These are phyloP conservation scores for Urosaurus nigricauda DNA, from an alignment of 2,797 vertebrate species.

Conservation along the genomic window DNA sequence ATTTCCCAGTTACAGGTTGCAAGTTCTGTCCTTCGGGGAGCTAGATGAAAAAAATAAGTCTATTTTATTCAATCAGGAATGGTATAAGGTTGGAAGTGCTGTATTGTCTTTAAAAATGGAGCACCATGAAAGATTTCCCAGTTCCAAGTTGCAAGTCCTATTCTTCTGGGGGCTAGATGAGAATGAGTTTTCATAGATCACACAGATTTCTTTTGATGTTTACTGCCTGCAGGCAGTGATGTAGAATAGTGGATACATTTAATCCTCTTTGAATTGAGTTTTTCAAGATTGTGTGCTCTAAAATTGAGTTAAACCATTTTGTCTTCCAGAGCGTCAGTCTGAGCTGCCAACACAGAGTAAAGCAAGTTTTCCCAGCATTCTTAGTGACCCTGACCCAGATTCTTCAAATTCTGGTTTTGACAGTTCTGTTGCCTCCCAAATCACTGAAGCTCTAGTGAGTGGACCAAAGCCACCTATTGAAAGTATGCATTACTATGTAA, in stretches of 20 bases:
- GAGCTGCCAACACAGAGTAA: constrained; percentile 98
- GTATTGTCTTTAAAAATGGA: neutral
- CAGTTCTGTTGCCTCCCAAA: constrained; percentile 97
- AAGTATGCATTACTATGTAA: constrained; percentile 82
- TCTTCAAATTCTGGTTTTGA: constrained; percentile 98
- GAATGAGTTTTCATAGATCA: neutral
- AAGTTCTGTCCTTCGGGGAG: too few species aligned
- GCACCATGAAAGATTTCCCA: neutral
- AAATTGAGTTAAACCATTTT: constrained; percentile 47
- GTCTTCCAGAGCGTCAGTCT: constrained; percentile 91
- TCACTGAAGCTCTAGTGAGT: constrained; percentile 96
- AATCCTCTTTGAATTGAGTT: neutral
- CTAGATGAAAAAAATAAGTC: neutral
- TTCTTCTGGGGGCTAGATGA: neutral
- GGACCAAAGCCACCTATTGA: constrained; percentile 96
- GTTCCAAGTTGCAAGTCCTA: neutral
- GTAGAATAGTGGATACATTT: neutral
- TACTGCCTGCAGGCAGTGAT: neutral
- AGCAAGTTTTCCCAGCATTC: constrained; percentile 96
- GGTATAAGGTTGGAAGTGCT: neutral
- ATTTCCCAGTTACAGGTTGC: neutral
- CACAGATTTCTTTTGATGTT: neutral
- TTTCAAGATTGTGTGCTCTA: neutral
- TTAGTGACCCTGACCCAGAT: constrained; percentile 97
- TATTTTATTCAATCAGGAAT: neutral